These are phyloP conservation scores for Amphipyra berbera DNA, from an alignment of 2,888 invertebrate genomes.

Conservation along the genomic window DNA sequence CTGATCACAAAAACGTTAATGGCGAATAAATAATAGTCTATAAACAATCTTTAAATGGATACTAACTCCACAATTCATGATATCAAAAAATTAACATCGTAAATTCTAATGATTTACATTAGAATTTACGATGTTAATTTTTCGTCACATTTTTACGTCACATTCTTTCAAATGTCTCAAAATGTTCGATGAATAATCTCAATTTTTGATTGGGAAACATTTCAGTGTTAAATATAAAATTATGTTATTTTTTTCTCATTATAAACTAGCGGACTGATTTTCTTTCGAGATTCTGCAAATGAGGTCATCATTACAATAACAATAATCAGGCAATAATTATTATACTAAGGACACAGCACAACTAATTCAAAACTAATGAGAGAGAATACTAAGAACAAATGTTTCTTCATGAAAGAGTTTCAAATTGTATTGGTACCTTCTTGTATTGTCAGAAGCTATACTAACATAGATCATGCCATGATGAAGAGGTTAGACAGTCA, in stretches of 20 bases:
- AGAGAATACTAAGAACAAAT: constrained; percentile 83
- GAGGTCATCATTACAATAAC: constrained; percentile 74
- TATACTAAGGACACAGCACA: constrained; percentile 89
- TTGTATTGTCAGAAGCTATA: too few species aligned
- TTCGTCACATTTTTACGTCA: too few species aligned
- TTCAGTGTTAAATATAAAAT: constrained; percentile 77
- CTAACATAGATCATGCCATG: too few species aligned
- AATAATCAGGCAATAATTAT: constrained; percentile 67
- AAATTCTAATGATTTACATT: too few species aligned
- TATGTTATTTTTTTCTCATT: constrained; percentile 70
- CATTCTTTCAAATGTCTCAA: too few species aligned
- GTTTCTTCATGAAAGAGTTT: constrained; percentile 67
- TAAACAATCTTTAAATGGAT: too few species aligned
- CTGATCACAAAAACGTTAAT: too few species aligned
- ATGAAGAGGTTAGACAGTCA: too few species aligned
- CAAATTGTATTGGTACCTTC: constrained; percentile 56
- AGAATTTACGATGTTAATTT: too few species aligned
- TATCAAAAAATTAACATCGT: too few species aligned
- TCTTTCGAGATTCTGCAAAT: constrained; percentile 81
- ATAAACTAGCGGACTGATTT: constrained; percentile 86
- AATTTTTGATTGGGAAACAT: constrained; percentile 68
- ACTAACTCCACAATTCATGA: too few species aligned
- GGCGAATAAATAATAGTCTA: too few species aligned
- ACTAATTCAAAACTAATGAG: constrained; percentile 87
- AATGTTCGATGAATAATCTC: background rate